Conservation (phyloP, 2,888 invertebrate genomes). For the Trichacis sp. region DNA sequence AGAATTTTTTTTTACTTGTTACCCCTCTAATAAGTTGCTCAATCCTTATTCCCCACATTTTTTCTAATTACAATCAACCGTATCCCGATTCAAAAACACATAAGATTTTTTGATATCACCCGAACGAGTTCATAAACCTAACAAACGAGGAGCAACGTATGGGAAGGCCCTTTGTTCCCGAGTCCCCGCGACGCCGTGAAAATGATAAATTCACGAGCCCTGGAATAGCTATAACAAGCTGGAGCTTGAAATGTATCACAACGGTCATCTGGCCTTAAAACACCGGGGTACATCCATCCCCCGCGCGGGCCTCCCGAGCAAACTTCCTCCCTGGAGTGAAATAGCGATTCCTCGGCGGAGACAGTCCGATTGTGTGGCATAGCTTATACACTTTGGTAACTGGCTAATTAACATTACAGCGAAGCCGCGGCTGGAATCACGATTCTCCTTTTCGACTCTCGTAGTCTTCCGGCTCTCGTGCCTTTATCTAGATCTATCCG, state of each 20-base stretch:
- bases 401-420: constrained; percentile 67
- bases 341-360: constrained; percentile 42
- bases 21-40: too few species aligned
- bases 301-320: constrained; percentile 27
- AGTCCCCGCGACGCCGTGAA: background rate
- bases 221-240: constrained; percentile 6
- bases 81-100: too few species aligned
- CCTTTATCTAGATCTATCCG: constrained; percentile 45
- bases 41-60: too few species aligned
- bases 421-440: constrained; percentile 49
- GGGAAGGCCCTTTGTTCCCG: background rate
- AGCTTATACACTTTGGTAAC: constrained; percentile 56
- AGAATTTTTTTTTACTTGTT: too few species aligned
- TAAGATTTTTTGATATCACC: too few species aligned
- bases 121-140: too few species aligned
- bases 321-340: constrained; percentile 35
- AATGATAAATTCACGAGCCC: constrained; percentile 2
- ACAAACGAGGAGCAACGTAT: too few species aligned
- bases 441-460: constrained; percentile 24
- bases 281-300: constrained; percentile 23
- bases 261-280: constrained; percentile 40
- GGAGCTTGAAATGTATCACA: constrained; percentile 38
- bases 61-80: too few species aligned
- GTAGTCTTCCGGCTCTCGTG: constrained; percentile 29
- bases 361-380: constrained; percentile 55